Percentiles rank a stretch among this genome's conserved stretches.
Evolutionary conservation across 2,888 invertebrate species (phyloP).

Genomic region (Plagiodera versicolora): DNA sequence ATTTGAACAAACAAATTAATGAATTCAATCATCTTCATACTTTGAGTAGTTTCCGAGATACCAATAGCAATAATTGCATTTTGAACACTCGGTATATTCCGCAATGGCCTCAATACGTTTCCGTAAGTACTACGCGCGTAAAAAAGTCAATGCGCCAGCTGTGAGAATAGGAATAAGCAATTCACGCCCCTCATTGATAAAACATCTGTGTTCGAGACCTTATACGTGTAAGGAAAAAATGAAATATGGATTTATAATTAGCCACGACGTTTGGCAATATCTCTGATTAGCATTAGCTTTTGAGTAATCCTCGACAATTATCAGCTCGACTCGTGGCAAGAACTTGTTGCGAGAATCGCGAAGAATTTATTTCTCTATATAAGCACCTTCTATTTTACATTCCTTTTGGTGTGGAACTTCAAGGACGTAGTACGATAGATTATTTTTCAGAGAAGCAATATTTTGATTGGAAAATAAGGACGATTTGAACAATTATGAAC

Average conservation of each 20-base stretch:
- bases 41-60: too few relatives aligned
- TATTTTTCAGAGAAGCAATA: neutral
- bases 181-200: constrained; percentile 14
- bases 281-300: constrained; percentile 8
- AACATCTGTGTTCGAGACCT: constrained; percentile 14
- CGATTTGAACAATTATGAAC: too few relatives aligned
- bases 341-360: constrained; percentile 1
- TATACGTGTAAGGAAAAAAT: constrained; percentile 10
- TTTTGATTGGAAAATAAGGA: too few relatives aligned
- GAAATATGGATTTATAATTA: constrained; percentile 16
- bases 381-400: neutral
- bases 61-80: too few relatives aligned
- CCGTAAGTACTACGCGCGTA: neutral
- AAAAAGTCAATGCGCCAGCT: neutral
- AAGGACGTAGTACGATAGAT: neutral
- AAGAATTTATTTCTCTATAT: neutral
- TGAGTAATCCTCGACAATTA: constrained; percentile 2
- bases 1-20: too few relatives aligned
- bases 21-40: too few relatives aligned
- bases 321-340: neutral
- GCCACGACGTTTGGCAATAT: constrained; percentile 7
- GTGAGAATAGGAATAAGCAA: constrained; percentile 2
- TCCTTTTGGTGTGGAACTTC: neutral
- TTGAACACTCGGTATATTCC: neutral
- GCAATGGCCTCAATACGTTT: too few relatives aligned